Evolutionary conservation across 2,888 invertebrate genomes (phyloP), one percentile per base, ranked within the genome.

Genomic region (Campopleginae sp.): DNA sequence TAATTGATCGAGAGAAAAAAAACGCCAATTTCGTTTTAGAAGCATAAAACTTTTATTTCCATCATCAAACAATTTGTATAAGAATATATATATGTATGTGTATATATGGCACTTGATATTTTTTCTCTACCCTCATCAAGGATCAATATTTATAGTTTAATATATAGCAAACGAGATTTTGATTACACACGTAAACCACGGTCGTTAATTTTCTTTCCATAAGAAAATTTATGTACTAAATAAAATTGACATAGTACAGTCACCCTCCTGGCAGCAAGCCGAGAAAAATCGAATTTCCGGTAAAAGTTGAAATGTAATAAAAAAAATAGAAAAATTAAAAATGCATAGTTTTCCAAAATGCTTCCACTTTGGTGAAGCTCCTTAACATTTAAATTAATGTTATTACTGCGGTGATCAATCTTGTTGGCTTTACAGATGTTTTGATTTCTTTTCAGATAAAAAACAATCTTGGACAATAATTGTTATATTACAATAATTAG

Each of bases 41-140:
- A 58, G 5, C 58, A 58, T 58, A 58, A 58, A 27, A 27, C 6
- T 58, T 58, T 58, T 58, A 58, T 58, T 58, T 58, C 14, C 27
- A 58, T 27, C 27, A 27, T 58, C 27, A 6, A 58, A 58, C 58
- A 58, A 27, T 58, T 58, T 17, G 58, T 58, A 58, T 14, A 58
- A 58, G 58, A 58, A 58, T 58, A 58, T 48, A 17, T n/a, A 48
- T 14, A 17, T 48, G n/a, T 58, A 58, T 38, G 10, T 38, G 0
- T 38, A n/a, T 58, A 27, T 58, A 10, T 58, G 58, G 58, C 58
- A 58, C 27, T 5, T 27, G 5, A 14, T 27, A 27, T 17, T 58
- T 4, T 58, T 58, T n/a, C 14, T 27, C 14, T 27, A 14, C 27
- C 1, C 4, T 58, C 3, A 27, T 27, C 27, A 58, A 27, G 8